Conservation (phyloP, 2,113 vertebrate species). For the Tetraodon nigroviridis region DNA sequence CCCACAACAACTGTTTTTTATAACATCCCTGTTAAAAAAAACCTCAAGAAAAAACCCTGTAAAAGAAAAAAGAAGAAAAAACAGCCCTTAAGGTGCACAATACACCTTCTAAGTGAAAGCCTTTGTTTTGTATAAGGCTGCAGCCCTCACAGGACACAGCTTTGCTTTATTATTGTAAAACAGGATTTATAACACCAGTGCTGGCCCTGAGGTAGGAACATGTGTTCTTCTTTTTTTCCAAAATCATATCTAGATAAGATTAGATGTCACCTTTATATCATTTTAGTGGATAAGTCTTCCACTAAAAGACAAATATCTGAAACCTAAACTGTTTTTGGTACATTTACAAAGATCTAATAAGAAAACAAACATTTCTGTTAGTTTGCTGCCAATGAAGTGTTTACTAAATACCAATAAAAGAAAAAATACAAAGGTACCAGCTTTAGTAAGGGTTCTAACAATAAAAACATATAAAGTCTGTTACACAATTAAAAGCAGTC, state of each 20-base stretch:
- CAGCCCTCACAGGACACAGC: constrained; percentile 8
- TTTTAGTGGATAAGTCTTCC: too few species aligned
- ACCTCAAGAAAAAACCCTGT: not conserved
- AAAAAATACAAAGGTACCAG: not conserved
- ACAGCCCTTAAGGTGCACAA: constrained; percentile 17
- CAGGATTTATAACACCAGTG: constrained; percentile 5
- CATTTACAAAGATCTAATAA: too few species aligned
- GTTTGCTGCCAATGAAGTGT: too few species aligned
- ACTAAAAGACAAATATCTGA: too few species aligned
- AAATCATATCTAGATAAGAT: constrained; percentile 17
- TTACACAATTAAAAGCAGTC: constrained; percentile 39
- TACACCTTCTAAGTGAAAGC: constrained; percentile 6
- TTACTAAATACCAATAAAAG: too few species aligned
- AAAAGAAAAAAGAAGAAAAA: not conserved
- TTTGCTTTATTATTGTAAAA: constrained; percentile 3
- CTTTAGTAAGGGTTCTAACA: constrained; percentile 12
- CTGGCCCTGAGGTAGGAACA: constrained; percentile 31
- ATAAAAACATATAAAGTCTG: constrained; percentile 27
- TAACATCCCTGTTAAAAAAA: constrained; percentile 8
- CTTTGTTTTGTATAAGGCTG: constrained; percentile 10
- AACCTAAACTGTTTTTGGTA: too few species aligned
- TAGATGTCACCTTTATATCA: constrained; percentile 1
- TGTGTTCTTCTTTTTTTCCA: constrained; percentile 28
- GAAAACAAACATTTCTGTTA: too few species aligned
- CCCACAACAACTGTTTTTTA: not conserved